phyloP scores from a whole-genome alignment of 2,888 invertebrate species.

The Amblyjoppa fuscipennis region DNA sequence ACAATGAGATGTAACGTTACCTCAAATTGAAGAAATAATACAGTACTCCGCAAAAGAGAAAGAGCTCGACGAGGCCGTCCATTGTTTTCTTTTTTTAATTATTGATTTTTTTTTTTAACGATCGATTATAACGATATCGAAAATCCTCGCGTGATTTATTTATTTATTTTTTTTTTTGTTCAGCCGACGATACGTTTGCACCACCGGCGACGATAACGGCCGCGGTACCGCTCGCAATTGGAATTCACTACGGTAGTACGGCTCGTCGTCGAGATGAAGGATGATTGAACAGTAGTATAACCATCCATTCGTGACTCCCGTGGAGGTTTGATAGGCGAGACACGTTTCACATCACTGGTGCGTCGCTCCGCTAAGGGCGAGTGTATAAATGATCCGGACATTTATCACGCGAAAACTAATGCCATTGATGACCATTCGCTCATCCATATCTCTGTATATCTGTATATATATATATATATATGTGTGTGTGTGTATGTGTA shows the following conservation, averaged over 20 bases:
- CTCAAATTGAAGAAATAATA: constrained; percentile 89
- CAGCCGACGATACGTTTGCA: not conserved
- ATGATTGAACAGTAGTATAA: constrained; percentile 13
- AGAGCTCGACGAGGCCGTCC: constrained; percentile 88
- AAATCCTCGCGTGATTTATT: not conserved
- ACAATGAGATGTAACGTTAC: constrained; percentile 79
- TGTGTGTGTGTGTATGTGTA: too few relatives aligned
- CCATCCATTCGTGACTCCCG: constrained; percentile 51
- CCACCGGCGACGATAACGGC: constrained; percentile 9
- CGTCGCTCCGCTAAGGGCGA: constrained; percentile 64
- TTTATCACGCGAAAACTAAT: constrained; percentile 63
- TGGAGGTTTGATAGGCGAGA: constrained; percentile 43
- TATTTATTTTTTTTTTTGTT: not conserved
- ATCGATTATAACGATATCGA: not conserved
- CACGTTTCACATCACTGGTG: constrained; percentile 69
- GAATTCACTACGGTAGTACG: constrained; percentile 28
- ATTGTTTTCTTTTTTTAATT: constrained; percentile 76
- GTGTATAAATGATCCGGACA: constrained; percentile 64
- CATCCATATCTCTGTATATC: constrained; percentile 56
- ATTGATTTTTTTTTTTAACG: not conserved
- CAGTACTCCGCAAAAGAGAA: constrained; percentile 88
- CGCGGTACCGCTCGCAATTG: constrained; percentile 14
- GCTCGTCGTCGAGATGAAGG: constrained; percentile 32
- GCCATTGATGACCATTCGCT: constrained; percentile 59
- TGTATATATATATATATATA: not conserved